Evolutionary conservation across 1,140 invertebrate genomes (phyloP), one percentile per base, ranked within the genome.

Genomic region (Mylabris phalerata): DNA sequence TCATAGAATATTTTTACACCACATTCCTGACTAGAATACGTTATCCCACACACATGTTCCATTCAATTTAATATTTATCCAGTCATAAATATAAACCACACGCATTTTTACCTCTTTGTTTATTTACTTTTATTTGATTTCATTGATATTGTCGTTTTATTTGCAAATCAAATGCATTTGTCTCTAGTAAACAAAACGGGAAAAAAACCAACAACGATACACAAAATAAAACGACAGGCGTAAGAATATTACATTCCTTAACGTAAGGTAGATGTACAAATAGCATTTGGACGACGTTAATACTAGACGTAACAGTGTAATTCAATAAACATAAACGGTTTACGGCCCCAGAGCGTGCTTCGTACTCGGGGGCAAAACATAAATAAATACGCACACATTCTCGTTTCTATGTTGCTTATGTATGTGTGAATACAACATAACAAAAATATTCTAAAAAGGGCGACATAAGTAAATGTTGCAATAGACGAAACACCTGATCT

Each of bases 291-390:
- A 51, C 57, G 60, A 63, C 63, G 57, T 67, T 64, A 67, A 64
- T 62, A 62, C 52, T 67, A 65, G 65, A 67, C 57, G 60, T 67
- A 65, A 67, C 65, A 59, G 63, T 63, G 61, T 63, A 65, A 67
- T 67, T 67, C 66, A 67, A 67, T 67, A 67, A 67, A 67, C 66
- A 67, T 67, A 67, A 67, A 67, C 63, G 60, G 27, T 67, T 67
- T 67, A 67, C 61, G 66, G 56, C 50, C 60, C 63, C 57, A 44
- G 57, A 50, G 59, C 55, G 45, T 57, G 59, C 55, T 61, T 24
- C 48, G 50, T 63, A 57, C 58, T 57, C 54, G 55, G 54, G 50
- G 54, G 55, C 38, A 50, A 26, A 47, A 55, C 59, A 63, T 63
- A 63, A 63, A 63, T 63, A 63, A 63, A 63, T 62, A 60, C 58